A percentile compares a stretch with the other conserved stretches of the same genome.
Conservation (phyloP, 2,113 vertebrate genomes). For the Platysternon megacephalum region DNA sequence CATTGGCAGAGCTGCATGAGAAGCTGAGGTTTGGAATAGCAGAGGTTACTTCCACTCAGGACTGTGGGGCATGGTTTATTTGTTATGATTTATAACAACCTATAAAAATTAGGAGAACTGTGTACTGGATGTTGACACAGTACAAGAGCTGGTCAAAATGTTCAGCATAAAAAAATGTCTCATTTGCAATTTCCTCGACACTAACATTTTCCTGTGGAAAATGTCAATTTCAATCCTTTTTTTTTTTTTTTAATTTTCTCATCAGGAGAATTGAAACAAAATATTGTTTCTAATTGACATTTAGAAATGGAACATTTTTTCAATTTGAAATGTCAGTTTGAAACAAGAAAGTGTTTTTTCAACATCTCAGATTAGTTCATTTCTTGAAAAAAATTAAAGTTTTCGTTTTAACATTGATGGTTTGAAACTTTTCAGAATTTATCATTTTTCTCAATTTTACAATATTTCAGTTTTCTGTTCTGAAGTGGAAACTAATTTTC, state of each 20-base stretch:
- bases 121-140: neutral
- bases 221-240: neutral
- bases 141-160: neutral
- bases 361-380: neutral
- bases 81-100: neutral
- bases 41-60: neutral
- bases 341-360: neutral
- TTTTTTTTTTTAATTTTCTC: neutral
- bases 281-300: neutral
- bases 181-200: neutral
- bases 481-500: neutral
- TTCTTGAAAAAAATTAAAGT: neutral
- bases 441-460: too few species aligned
- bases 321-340: neutral
- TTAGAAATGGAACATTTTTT: neutral
- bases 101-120: neutral
- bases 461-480: neutral
- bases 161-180: neutral
- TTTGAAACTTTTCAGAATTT: neutral
- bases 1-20: neutral
- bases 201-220: conserved; percentile 14
- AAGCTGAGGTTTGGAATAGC: neutral
- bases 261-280: neutral
- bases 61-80: neutral
- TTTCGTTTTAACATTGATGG: neutral